These are phyloP conservation scores for Ophion ellenae DNA, from an alignment of 2,888 invertebrate species.

Conservation along the genomic window DNA sequence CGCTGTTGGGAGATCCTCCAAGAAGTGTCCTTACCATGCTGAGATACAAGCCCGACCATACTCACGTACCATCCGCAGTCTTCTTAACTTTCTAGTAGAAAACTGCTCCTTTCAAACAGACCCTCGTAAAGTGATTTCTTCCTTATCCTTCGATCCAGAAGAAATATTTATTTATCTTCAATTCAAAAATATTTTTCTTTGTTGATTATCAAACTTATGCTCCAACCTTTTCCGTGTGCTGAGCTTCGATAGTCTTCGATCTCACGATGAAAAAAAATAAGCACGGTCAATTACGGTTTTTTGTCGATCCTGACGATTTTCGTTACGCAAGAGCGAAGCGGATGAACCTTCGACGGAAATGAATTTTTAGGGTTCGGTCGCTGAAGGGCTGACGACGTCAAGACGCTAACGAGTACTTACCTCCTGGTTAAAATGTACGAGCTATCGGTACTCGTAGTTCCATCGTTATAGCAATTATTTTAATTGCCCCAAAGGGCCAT, in stretches of 20 bases:
- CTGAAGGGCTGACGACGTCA: too few relatives aligned
- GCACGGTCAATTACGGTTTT: too few relatives aligned
- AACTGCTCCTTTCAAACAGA: slow-evolving; percentile 24
- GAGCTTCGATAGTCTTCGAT: too few relatives aligned
- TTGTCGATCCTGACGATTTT: too few relatives aligned
- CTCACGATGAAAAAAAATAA: background rate
- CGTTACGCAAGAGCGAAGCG: background rate
- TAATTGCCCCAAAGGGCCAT: too few relatives aligned
- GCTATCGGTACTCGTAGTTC: too few relatives aligned
- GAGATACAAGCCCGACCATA: slow-evolving; percentile 48
- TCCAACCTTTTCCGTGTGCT: too few relatives aligned
- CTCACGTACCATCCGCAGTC: slow-evolving; percentile 32
- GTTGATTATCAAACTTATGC: too few relatives aligned
- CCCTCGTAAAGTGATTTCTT: slow-evolving; percentile 4
- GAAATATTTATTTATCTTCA: background rate
- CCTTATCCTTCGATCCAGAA: background rate
- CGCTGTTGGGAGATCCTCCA: background rate
- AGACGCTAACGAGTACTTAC: too few relatives aligned
- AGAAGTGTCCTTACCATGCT: slow-evolving; percentile 36
- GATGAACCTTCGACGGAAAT: background rate
- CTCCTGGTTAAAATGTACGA: too few relatives aligned
- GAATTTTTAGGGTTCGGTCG: background rate
- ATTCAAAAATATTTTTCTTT: too few relatives aligned
- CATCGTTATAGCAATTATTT: too few relatives aligned
- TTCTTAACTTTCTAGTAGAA: background rate